These are phyloP conservation scores for Enteromius trimaculatus DNA, from an alignment of 2,797 vertebrate species.

Conservation along the genomic window DNA sequence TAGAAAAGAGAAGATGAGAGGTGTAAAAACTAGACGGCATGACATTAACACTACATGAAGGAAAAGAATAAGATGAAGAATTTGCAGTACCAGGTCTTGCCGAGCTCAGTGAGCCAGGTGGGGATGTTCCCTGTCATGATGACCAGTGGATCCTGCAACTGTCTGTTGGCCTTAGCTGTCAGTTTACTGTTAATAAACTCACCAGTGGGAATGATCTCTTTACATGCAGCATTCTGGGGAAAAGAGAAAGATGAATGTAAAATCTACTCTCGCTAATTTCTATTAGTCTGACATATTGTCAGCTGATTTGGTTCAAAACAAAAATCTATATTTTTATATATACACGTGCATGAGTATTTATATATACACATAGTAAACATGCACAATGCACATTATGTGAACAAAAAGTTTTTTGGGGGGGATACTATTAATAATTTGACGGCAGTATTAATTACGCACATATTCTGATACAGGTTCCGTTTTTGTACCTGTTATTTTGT, in stretches of 20 bases:
- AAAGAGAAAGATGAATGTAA: slow-evolving; percentile 34
- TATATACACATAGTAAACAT: no score
- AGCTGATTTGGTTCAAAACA: no score
- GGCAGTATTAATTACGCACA: not conserved
- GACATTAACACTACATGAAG: not conserved
- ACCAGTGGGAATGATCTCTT: slow-evolving; percentile 93
- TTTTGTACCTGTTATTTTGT: not conserved
- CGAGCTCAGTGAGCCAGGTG: slow-evolving; percentile 96
- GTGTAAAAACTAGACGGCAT: not conserved
- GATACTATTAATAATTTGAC: no score
- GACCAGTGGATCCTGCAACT: slow-evolving; percentile 98
- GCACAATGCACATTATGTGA: no score
- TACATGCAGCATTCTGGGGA: slow-evolving; percentile 93
- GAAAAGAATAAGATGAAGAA: not conserved
- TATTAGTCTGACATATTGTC: no score
- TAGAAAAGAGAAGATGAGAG: slow-evolving; percentile 65
- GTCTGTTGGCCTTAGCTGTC: slow-evolving; percentile 98
- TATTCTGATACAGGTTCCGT: not conserved
- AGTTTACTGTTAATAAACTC: slow-evolving; percentile 99
- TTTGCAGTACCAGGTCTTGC: slow-evolving; percentile 91
- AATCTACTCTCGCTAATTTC: no score
- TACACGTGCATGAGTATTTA: no score
- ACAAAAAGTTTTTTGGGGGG: no score
- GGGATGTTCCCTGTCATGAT: slow-evolving; percentile 99
- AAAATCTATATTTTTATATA: no score